These are phyloP conservation scores for Ursus arctos DNA, from an alignment of 2,113 vertebrate genomes.

Conservation along the genomic window DNA sequence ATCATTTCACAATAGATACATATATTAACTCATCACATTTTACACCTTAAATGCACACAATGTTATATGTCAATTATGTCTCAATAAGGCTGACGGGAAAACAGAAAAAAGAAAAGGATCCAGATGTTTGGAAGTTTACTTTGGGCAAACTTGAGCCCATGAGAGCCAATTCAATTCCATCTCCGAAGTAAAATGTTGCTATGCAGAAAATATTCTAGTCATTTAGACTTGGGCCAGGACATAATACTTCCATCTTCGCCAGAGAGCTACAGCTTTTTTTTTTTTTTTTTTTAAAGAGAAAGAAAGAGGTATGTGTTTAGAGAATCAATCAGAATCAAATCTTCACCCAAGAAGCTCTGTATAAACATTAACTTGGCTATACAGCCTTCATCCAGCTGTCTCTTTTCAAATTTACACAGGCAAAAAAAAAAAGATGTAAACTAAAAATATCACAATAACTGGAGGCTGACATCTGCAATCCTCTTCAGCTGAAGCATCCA, in stretches of 20 bases:
- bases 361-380: conserved; percentile 68
- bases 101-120: not conserved
- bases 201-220: conserved; percentile 18
- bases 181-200: conserved; percentile 40
- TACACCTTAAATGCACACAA: not conserved
- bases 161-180: not conserved
- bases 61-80: not conserved
- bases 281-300: conserved; percentile 5
- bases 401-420: conserved; percentile 62
- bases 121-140: conserved; percentile 28
- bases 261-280: conserved; percentile 15
- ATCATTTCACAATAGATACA: not conserved
- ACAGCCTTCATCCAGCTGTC: conserved; percentile 61
- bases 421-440: conserved; percentile 63
- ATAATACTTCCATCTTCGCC: not conserved
- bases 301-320: conserved; percentile 47
- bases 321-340: conserved; percentile 32
- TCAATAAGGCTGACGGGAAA: not conserved
- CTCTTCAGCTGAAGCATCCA: conserved; percentile 45
- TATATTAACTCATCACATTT: not conserved
- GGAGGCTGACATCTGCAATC: conserved; percentile 66
- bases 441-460: conserved; percentile 74
- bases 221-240: conserved; percentile 24
- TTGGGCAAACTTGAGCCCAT: not conserved
- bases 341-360: conserved; percentile 62